phyloP scores from a whole-genome alignment of 1,140 invertebrate species.

The Atta cephalotes region DNA sequence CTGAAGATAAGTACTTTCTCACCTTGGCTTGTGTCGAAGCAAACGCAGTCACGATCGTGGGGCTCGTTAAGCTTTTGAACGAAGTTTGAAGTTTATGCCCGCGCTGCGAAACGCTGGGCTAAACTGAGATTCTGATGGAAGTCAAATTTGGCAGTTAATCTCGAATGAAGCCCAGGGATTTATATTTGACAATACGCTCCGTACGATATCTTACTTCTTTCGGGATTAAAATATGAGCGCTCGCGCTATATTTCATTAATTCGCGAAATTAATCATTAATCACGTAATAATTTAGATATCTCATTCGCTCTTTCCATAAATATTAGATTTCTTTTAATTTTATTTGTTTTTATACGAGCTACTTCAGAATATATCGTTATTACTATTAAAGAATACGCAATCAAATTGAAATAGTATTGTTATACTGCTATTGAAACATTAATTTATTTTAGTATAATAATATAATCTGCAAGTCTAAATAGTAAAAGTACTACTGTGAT shows the following conservation, averaged over 20 bases:
- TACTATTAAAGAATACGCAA: not conserved
- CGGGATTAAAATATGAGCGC: conserved; percentile 38
- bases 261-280: conserved; percentile 8
- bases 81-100: conserved; percentile 43
- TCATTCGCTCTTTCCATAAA: not conserved
- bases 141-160: conserved; percentile 63
- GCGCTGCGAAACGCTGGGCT: conserved; percentile 39
- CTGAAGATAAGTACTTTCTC: conserved; percentile 62
- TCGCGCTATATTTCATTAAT: conserved; percentile 9
- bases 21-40: conserved; percentile 28
- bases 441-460: not conserved
- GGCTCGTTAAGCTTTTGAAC: conserved; percentile 60
- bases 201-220: conserved; percentile 29
- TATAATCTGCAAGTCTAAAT: not conserved
- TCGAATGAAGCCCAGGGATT: conserved; percentile 36
- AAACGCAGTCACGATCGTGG: conserved; percentile 40
- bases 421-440: not conserved
- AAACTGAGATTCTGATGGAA: conserved; percentile 51
- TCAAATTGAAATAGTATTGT: not conserved
- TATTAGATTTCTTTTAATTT: not conserved
- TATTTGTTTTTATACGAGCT: not conserved
- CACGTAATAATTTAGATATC: not conserved
- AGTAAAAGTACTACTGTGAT: not conserved
- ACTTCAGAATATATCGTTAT: not conserved
- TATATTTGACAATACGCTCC: conserved; percentile 9